These are phyloP conservation scores for Autographa pulchrina DNA, from an alignment of 2,888 invertebrate species.

Conservation along the genomic window DNA sequence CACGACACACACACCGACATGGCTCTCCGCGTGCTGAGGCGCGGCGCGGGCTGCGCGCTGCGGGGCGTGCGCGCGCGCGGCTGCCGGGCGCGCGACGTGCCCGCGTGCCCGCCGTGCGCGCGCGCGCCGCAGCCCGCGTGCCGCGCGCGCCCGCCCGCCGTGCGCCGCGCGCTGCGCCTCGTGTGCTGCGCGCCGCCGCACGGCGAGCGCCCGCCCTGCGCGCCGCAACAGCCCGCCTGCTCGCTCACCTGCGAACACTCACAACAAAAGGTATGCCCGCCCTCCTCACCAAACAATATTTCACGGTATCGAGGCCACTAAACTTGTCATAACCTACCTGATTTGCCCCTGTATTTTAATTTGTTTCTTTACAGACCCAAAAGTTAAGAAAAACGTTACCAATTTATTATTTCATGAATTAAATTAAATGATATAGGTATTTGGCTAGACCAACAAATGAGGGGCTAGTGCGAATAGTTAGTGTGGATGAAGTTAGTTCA, in stretches of 20 bases:
- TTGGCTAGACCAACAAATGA: too few species aligned
- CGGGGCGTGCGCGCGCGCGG: conserved; percentile 37
- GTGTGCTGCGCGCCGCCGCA: conserved; percentile 51
- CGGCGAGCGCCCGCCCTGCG: conserved; percentile 59
- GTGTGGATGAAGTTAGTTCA: too few species aligned
- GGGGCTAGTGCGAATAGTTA: too few species aligned
- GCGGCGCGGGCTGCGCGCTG: conserved; percentile 32
- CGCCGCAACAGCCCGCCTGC: conserved; percentile 60
- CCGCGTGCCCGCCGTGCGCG: conserved; percentile 38
- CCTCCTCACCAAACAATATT: background rate
- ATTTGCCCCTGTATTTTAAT: background rate
- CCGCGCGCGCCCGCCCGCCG: conserved; percentile 57
- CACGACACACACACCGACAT: conserved; percentile 2
- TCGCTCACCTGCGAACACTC: conserved; percentile 41
- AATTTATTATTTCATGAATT: too few species aligned
- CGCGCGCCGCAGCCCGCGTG: conserved; percentile 59
- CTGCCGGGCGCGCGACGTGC: conserved; percentile 50
- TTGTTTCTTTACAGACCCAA: too few species aligned
- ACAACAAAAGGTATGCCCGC: background rate
- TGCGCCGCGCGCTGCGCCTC: conserved; percentile 52
- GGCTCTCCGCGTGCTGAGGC: conserved; percentile 13
- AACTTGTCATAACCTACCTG: background rate
- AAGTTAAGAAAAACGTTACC: too few species aligned
- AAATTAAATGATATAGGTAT: too few species aligned
- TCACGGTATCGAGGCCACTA: conserved; percentile 14